These are phyloP conservation scores for Pempheris klunzingeri DNA, from an alignment of 2,797 vertebrate genomes.

Conservation along the genomic window DNA sequence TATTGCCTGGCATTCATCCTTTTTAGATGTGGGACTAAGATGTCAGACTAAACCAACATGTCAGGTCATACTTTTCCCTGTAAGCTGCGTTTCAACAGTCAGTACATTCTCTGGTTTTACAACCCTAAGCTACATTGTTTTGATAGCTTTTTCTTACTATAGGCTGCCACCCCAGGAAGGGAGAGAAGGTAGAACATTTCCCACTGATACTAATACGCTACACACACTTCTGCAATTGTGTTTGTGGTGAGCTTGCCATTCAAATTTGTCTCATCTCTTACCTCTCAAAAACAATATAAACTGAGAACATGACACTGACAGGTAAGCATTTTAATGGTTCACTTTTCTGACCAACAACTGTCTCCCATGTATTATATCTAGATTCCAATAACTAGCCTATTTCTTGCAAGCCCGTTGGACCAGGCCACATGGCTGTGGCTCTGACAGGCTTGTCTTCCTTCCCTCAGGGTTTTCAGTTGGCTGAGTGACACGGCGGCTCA, in stretches of 20 bases:
- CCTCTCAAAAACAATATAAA: not conserved
- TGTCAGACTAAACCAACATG: not conserved
- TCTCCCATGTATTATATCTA: not conserved
- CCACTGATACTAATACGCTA: not conserved
- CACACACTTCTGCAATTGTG: not conserved
- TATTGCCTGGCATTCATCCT: not conserved
- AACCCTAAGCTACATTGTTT: not conserved
- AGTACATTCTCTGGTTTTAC: slow-evolving; percentile 12
- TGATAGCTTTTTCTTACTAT: not conserved
- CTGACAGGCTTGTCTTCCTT: slow-evolving; percentile 38
- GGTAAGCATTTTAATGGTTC: not conserved
- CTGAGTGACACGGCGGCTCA: slow-evolving; percentile 41
- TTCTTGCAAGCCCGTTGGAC: slow-evolving; percentile 17
- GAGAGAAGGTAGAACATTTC: not conserved
- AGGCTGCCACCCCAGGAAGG: not conserved
- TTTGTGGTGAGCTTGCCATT: not conserved
- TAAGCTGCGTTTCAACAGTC: not conserved
- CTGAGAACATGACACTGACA: not conserved
- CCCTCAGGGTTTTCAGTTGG: slow-evolving; percentile 38
- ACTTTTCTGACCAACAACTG: not conserved
- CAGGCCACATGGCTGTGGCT: slow-evolving; percentile 35
- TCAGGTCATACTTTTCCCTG: not conserved
- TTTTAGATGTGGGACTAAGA: not conserved
- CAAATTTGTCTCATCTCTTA: not conserved
- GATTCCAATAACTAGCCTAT: slow-evolving; percentile 9